Conservation (phyloP, 2,888 invertebrate genomes). For the Tridacna gigas region DNA sequence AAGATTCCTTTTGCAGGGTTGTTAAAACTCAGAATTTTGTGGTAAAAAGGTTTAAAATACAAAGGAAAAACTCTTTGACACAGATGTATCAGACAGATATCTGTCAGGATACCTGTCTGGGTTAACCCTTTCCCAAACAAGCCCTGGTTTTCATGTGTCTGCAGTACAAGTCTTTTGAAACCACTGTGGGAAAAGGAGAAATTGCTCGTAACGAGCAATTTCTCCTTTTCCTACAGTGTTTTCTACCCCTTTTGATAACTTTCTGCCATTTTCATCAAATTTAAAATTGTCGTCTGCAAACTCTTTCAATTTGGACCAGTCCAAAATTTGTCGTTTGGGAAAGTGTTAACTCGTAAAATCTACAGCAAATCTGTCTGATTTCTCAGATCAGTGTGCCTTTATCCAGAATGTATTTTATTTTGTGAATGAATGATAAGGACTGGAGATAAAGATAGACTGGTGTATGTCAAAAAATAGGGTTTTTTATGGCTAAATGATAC, state of each 20-base stretch:
- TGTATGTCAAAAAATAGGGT: background rate
- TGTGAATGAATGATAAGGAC: conserved; percentile 21
- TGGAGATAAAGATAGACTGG: background rate
- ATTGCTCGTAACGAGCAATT: too few relatives aligned
- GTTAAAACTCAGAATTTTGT: too few relatives aligned
- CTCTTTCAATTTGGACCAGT: background rate
- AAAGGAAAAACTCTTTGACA: too few relatives aligned
- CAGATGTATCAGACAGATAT: too few relatives aligned
- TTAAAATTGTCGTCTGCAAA: background rate
- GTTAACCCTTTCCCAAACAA: too few relatives aligned
- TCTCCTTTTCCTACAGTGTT: background rate
- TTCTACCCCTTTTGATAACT: background rate
- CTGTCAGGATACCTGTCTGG: too few relatives aligned
- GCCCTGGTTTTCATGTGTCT: too few relatives aligned
- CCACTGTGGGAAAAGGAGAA: too few relatives aligned
- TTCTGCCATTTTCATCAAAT: background rate
- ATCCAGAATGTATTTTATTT: conserved; percentile 25
- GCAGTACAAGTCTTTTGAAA: too few relatives aligned
- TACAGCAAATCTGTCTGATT: background rate
- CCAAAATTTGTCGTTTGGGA: background rate
- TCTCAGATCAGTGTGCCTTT: background rate
- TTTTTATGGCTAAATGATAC: conserved; percentile 6
- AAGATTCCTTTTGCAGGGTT: too few relatives aligned
- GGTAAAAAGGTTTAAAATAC: too few relatives aligned
- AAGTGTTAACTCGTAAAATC: background rate